A percentile compares a stretch with the other conserved stretches of the same genome.
Conservation (phyloP, 2,888 invertebrate species). For the Callyntrura sp. region DNA sequence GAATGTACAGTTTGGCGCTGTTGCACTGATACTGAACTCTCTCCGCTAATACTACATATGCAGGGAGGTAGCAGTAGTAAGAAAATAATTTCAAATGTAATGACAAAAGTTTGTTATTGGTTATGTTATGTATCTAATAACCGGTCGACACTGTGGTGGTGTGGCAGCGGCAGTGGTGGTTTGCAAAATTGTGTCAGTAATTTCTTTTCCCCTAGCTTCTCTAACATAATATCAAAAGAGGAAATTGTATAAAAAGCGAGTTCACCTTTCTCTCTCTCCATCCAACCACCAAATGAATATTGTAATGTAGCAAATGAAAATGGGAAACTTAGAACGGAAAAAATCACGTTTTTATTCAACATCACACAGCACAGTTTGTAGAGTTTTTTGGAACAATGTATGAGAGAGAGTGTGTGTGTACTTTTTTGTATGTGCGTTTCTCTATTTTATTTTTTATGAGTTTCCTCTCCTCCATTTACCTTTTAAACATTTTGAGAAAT, state of each 20-base stretch:
- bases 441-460: background rate
- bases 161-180: background rate
- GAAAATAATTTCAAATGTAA: slow-evolving; percentile 61
- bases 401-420: slow-evolving; percentile 17
- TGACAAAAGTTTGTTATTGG: slow-evolving; percentile 50
- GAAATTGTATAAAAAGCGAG: slow-evolving; percentile 42
- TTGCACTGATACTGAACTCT: background rate
- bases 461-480: background rate
- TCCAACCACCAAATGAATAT: slow-evolving; percentile 10
- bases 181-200: slow-evolving; percentile 35
- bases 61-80: background rate
- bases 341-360: slow-evolving; percentile 6
- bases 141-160: background rate
- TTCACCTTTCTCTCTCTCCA: background rate
- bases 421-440: slow-evolving; percentile 3
- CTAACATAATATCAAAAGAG: slow-evolving; percentile 28
- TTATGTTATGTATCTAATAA: background rate
- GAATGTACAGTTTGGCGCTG: background rate
- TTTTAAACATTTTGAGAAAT: background rate
- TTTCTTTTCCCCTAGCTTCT: slow-evolving; percentile 40
- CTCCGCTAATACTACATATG: background rate
- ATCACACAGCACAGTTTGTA: slow-evolving; percentile 6
- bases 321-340: background rate
- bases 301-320: slow-evolving; percentile 16
- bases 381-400: slow-evolving; percentile 6